Conservation (phyloP, 2,797 vertebrate genomes). For the Perodicticus potto region DNA sequence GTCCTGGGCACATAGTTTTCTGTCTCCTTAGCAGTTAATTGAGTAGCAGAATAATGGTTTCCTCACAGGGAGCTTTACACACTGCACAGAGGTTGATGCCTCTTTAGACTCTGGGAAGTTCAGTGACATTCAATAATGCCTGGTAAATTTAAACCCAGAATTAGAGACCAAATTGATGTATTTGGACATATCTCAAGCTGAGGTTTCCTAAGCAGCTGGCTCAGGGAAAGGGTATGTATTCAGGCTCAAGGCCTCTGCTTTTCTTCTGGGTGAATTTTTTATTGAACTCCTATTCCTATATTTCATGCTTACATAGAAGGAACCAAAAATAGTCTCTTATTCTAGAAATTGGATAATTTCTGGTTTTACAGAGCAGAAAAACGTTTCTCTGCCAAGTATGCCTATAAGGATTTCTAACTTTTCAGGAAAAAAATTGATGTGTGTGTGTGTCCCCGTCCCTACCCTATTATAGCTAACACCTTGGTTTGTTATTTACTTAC, state of each 20-base stretch:
- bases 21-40: constrained; percentile 95
- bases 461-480: neutral
- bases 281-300: neutral
- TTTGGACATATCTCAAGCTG: constrained; percentile 63
- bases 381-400: neutral
- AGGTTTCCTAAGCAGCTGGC: constrained; percentile 78
- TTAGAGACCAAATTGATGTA: constrained; percentile 61
- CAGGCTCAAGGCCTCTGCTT: neutral
- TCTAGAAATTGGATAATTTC: neutral
- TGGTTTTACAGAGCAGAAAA: constrained; percentile 38
- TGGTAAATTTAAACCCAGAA: constrained; percentile 87
- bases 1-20: constrained; percentile 87
- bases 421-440: neutral
- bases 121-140: constrained; percentile 88
- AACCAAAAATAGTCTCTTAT: constrained; percentile 13
- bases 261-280: constrained; percentile 34
- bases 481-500: neutral
- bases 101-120: constrained; percentile 90
- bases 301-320: neutral
- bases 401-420: neutral
- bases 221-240: constrained; percentile 52
- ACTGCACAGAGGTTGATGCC: constrained; percentile 82
- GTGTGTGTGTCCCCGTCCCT: neutral
- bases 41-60: constrained; percentile 91
- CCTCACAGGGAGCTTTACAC: constrained; percentile 83